Evolutionary conservation across 2,113 vertebrate genomes (phyloP), one percentile per base, ranked within the genome.

Genomic region (Ivindomyrus marchei): DNA sequence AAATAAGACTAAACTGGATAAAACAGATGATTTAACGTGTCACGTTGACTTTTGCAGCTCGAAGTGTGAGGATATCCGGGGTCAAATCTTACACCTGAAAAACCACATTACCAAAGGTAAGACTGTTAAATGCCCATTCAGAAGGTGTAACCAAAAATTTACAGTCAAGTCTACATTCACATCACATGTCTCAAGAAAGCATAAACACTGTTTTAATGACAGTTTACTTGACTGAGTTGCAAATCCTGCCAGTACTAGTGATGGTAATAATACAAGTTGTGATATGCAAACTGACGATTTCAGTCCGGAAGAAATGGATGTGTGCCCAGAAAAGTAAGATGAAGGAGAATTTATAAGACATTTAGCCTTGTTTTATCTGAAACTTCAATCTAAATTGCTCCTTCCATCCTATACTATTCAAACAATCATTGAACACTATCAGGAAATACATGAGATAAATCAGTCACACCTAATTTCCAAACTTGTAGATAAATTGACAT

Each of bases 391-490:
- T 58, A 58, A 58, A 58, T 58, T 58, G 56, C 56, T 58, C 56
- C 56, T 58, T 58, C 89, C 74, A 24, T 83, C 89, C 74, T 89
- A 47, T 80, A 80, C 74, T 52, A 89, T 89, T 84, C 89, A 89
- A 45, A 85, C 89, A 53, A 56, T 89, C 24, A 89, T 89, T 62
- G 70, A 89, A 39, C 49, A 85, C 52, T 84, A 42, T 58, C 88
- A 89, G 49, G 74, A 83, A 56, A 56, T 62, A 62, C 56, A 62
- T n/a, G 21, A 62, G 56, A 62, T 62, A 62, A 62, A 62, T 83
- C 56, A 62, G 56, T 58, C 74, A 84, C 74, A 89, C 21, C 24
- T 84, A 53, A n/a, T 89, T 89, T 89, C 47, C 46, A 89, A 89
- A 42, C 47, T 89, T 39, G 1, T 56, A 42, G 27, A 84, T 36